These are phyloP conservation scores for Pelodiscus sinensis DNA, from an alignment of 2,113 vertebrate species.

Conservation along the genomic window DNA sequence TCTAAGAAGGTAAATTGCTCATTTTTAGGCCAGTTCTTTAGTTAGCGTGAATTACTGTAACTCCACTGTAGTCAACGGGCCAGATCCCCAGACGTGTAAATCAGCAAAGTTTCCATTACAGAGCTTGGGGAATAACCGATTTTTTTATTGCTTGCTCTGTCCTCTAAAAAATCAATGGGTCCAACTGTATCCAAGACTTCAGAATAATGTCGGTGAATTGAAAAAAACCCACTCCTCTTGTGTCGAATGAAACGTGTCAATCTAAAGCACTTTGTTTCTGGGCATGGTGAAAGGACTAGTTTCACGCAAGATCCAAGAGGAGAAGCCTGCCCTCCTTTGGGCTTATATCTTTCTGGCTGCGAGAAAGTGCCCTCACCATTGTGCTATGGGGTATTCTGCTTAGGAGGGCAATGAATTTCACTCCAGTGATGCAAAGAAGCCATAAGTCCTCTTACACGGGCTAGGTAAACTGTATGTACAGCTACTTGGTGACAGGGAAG, in stretches of 20 bases:
- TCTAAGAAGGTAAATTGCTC: neutral
- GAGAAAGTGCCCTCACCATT: neutral
- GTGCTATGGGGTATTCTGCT: neutral
- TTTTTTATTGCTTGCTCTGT: neutral
- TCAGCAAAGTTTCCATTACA: neutral
- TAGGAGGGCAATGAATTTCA: neutral
- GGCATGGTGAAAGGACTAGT: neutral
- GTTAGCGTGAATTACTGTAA: fast-evolving
- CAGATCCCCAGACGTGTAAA: neutral
- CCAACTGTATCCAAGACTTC: neutral
- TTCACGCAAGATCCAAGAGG: too few relatives aligned
- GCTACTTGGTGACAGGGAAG: neutral
- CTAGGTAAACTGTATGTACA: neutral
- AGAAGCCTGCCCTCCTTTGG: too few relatives aligned
- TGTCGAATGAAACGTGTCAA: neutral
- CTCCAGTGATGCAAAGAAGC: neutral
- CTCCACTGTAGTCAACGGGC: neutral
- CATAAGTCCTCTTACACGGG: fast-evolving
- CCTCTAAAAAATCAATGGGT: neutral
- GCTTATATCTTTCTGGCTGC: too few relatives aligned
- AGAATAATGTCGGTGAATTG: neutral
- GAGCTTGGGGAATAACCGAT: neutral
- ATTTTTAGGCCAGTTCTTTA: neutral
- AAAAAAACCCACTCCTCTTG: neutral
- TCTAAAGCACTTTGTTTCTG: neutral